A percentile compares a stretch with the other conserved stretches of the same genome.
phyloP scores from a whole-genome alignment of 2,797 vertebrate genomes.

The Micromesistius poutassou region DNA sequence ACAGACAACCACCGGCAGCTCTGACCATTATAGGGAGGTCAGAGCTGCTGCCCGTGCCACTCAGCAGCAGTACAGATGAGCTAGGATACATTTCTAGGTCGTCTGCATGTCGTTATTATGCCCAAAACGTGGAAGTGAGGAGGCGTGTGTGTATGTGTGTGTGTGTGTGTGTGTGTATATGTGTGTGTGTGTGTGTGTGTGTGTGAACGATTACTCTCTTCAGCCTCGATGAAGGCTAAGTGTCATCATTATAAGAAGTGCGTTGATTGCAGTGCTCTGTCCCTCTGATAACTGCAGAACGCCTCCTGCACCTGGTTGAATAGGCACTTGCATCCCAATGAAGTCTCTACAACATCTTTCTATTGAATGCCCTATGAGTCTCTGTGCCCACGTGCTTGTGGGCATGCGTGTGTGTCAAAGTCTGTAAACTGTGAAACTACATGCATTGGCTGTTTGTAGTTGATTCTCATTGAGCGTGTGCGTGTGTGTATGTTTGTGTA shows the following conservation, averaged over 20 bases:
- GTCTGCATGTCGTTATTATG: background rate
- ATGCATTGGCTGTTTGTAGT: background rate
- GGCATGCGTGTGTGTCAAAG: background rate
- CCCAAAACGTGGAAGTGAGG: background rate
- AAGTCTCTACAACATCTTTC: background rate
- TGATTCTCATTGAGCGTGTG: background rate
- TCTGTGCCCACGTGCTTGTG: background rate
- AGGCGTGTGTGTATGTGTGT: background rate
- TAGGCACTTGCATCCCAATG: background rate
- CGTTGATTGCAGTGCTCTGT: background rate
- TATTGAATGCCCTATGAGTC: background rate
- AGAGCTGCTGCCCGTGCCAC: background rate
- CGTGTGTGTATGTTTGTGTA: background rate
- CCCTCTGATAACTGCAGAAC: background rate
- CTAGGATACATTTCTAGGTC: background rate
- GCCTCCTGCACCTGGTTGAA: background rate
- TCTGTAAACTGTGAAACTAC: background rate
- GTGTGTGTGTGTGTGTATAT: background rate
- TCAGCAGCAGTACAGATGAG: background rate
- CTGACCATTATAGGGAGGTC: background rate
- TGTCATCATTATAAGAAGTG: conserved; percentile 1
- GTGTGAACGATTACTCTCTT: background rate
- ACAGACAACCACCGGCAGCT: background rate
- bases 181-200: background rate
- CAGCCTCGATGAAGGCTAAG: background rate